These are phyloP conservation scores for Trematomus bernacchii DNA, from an alignment of 2,797 vertebrate genomes.

Conservation along the genomic window DNA sequence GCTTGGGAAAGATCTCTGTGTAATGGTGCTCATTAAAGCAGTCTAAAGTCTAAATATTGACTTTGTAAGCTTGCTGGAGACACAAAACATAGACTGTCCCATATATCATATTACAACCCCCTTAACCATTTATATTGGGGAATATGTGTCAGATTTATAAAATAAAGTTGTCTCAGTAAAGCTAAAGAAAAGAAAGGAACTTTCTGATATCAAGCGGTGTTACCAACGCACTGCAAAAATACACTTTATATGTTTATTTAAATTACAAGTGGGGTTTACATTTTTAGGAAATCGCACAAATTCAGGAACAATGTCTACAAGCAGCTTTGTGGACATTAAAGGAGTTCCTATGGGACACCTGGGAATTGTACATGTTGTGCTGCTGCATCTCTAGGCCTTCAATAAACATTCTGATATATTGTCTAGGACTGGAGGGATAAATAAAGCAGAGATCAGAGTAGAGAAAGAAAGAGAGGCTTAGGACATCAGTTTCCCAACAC, in stretches of 20 bases:
- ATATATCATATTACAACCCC: constrained; percentile 59
- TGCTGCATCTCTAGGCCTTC: constrained; percentile 21
- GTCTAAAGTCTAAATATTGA: constrained; percentile 75
- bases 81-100: constrained; percentile 54
- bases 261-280: constrained; percentile 15
- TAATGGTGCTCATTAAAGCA: constrained; percentile 79
- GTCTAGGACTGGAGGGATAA: background rate
- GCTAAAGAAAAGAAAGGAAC: too few species aligned
- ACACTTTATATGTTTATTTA: constrained; percentile 29
- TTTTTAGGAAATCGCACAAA: constrained; percentile 40
- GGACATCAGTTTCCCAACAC: constrained; percentile 19
- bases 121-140: constrained; percentile 37
- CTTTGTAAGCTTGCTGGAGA: constrained; percentile 61
- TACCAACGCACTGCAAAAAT: background rate
- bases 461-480: background rate
- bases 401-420: constrained; percentile 25
- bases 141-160: constrained; percentile 42
- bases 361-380: constrained; percentile 31
- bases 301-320: constrained; percentile 20
- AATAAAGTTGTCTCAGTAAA: constrained; percentile 2
- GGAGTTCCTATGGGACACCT: constrained; percentile 19
- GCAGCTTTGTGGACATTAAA: constrained; percentile 41
- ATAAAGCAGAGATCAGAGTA: background rate
- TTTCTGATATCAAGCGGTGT: background rate
- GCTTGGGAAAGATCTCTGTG: constrained; percentile 55